Conservation (phyloP, 2,113 vertebrate genomes). For the Himantopus leucocephalus region DNA sequence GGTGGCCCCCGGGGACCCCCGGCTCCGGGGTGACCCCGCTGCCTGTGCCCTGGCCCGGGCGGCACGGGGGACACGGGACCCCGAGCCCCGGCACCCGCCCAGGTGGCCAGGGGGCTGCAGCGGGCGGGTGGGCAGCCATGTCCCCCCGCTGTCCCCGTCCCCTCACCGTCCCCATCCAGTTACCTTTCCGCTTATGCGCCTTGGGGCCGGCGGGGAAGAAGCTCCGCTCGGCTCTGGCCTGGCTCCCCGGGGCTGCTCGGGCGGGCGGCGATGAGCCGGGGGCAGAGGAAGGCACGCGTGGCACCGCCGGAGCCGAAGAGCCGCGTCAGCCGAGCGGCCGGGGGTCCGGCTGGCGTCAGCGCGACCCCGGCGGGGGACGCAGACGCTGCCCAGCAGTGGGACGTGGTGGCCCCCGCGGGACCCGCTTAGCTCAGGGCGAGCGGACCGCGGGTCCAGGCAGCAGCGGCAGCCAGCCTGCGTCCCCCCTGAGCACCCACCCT, state of each 20-base stretch:
- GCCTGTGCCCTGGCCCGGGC: neutral
- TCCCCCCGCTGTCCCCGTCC: too few species aligned
- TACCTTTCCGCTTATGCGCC: conserved; percentile 62
- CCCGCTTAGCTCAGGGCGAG: neutral
- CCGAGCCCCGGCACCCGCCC: rapidly evolving
- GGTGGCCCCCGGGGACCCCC: neutral
- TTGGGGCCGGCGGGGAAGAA: conserved; percentile 42
- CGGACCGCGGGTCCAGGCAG: neutral
- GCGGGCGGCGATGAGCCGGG: neutral
- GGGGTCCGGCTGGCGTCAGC: neutral
- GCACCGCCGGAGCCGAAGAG: neutral
- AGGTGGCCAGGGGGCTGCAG: neutral
- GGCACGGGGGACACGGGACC: rapidly evolving
- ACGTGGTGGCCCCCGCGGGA: too few species aligned
- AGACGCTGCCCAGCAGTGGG: neutral
- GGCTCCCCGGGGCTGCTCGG: conserved; percentile 30
- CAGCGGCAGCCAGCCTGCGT: neutral
- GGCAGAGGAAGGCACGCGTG: neutral
- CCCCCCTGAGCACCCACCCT: neutral
- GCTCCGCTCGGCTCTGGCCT: conserved; percentile 44
- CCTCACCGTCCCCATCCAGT: neutral
- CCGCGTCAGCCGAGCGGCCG: neutral
- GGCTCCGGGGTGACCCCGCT: neutral
- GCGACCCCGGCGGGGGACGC: neutral
- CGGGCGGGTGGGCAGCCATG: rapidly evolving